Evolutionary conservation across 2,888 invertebrate species (phyloP), one percentile per base, ranked within the genome.

Genomic region (Tiphia femorata): DNA sequence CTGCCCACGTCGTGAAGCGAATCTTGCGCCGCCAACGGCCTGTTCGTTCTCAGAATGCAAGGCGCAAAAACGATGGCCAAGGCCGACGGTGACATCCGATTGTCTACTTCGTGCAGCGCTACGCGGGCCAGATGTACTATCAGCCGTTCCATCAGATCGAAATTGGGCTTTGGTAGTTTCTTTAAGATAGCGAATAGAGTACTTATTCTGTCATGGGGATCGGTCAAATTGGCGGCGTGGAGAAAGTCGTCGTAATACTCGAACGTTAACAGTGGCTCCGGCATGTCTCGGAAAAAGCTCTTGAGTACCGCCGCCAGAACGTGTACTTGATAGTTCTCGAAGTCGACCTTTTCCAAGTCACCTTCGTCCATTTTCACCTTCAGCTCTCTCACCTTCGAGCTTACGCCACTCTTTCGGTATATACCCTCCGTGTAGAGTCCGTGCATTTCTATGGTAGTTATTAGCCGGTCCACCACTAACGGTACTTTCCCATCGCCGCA

Each of bases 161-260:
- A 95, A 84, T 97, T 96, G 1, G 91, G 88, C 76, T 92, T 92
- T 2, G 97, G 96, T 64, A 97, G 86, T 84, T 96, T 94, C 78
- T 94, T 94, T 70, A 97, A 86, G 75, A 96, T 92, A 40, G 93
- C 91, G 81, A 94, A 94, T 65, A 96, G 86, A 27, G 94, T 94
- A 33, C 92, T 91, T 7, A 95, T 90, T 62, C 94, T 87, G 81
- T 96, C 96, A 67, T 87, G 90, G 16, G 89, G 89, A 82, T 95
- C 94, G 8, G 91, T 89, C 67, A 96, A 88, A 84, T 94, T 93
- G 2, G 96, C 91, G 37, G 95, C 95, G 65, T 94, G 90, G 59
- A 97, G 88, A 84, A 97, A 96, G 85, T 97, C 96, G 84, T 97
- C 96, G 83, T 97, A 97, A 63, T 94, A 91, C 81, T 96, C 96